Evolutionary conservation across 2,113 vertebrate genomes (phyloP).

Genomic region (Ascaphus truei): DNA sequence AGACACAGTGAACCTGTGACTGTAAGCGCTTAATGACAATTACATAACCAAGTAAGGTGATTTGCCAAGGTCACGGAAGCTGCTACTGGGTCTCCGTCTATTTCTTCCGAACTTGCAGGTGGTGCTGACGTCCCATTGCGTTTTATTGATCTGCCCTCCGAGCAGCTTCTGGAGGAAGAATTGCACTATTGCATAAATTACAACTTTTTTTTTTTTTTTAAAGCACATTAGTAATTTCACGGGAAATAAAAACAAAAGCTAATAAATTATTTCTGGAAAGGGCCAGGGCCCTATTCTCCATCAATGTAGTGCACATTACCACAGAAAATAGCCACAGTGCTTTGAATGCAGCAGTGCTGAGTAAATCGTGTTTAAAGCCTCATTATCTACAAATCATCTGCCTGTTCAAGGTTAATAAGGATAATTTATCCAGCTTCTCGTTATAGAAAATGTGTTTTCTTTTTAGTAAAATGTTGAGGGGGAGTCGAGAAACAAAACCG

Average conservation of each 20-base stretch:
- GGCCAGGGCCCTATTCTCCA: neutral
- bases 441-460: slow-evolving; percentile 74
- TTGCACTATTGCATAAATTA: neutral
- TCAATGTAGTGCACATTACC: neutral
- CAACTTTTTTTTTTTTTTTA: neutral
- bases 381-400: slow-evolving; percentile 85
- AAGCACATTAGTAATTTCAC: slow-evolving; percentile 6
- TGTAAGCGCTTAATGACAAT: no score
- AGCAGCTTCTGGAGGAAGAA: neutral
- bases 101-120: no score
- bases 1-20: no score
- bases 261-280: neutral
- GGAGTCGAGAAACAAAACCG: slow-evolving; percentile 72
- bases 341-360: neutral
- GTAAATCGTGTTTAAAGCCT: slow-evolving; percentile 67
- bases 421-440: slow-evolving; percentile 81
- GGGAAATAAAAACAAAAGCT: slow-evolving; percentile 1
- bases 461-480: neutral
- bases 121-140: no score
- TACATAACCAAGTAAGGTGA: no score
- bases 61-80: no score
- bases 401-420: slow-evolving; percentile 90
- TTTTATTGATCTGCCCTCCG: neutral
- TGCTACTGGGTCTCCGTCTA: no score
- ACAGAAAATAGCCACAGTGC: neutral